phyloP scores from a whole-genome alignment of 2,113 vertebrate genomes.

The Spheniscus mendiculus region DNA sequence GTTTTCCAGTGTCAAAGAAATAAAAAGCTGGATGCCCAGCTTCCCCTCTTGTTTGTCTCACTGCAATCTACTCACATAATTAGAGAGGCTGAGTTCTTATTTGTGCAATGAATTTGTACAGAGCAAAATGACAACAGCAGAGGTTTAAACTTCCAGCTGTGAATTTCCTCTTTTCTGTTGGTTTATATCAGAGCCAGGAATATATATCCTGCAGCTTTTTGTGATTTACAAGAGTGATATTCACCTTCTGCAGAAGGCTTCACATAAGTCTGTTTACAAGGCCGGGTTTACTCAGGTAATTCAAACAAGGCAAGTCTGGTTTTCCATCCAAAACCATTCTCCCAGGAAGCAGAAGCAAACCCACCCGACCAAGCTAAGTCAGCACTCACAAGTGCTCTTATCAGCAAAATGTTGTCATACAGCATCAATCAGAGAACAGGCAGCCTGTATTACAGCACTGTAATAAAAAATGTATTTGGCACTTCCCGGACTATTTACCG shows the following conservation, averaged over 20 bases:
- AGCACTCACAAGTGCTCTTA: not conserved
- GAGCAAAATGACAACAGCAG: not conserved
- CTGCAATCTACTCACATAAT: not conserved
- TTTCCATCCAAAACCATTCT: not conserved
- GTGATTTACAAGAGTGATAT: not conserved
- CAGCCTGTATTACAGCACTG: not conserved
- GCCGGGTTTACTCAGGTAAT: not conserved
- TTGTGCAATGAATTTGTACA: not conserved
- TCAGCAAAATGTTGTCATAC: not conserved
- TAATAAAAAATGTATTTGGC: constrained; percentile 30
- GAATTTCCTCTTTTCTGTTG: not conserved
- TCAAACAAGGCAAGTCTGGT: not conserved
- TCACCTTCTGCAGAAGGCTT: not conserved
- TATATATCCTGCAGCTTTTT: not conserved
- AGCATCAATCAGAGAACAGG: not conserved
- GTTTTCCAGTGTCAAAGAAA: not conserved
- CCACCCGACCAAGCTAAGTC: not conserved
- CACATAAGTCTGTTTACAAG: not conserved
- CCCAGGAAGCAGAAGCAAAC: not conserved
- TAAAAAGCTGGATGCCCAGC: not conserved
- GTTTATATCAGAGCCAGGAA: not conserved
- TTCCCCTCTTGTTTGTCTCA: not conserved
- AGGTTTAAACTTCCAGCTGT: not conserved
- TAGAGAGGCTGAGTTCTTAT: not conserved
- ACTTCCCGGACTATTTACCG: not conserved